phyloP scores from a whole-genome alignment of 2,888 invertebrate species.

The Mantis religiosa region DNA sequence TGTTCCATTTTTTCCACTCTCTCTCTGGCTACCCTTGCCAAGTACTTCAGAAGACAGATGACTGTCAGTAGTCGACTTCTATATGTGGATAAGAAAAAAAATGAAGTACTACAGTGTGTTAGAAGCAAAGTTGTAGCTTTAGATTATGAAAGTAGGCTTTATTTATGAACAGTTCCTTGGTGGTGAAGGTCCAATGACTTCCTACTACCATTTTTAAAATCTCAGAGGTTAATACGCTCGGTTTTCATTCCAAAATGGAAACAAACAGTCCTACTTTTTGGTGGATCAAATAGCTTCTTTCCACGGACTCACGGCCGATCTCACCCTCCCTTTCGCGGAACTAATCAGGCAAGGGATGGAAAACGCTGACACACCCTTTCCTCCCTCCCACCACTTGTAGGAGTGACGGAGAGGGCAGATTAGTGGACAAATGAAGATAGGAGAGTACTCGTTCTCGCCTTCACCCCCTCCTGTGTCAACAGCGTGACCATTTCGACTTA shows the following conservation, averaged over 20 bases:
- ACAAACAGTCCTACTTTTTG: not conserved
- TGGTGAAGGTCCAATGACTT: not conserved
- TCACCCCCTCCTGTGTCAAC: not conserved
- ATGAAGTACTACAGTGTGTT: too few species aligned
- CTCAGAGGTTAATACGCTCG: not conserved
- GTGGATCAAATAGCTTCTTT: not conserved
- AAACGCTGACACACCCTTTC: not conserved
- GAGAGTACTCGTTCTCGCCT: not conserved
- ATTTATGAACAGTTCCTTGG: not conserved
- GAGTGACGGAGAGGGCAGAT: constrained; percentile 8
- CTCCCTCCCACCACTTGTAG: not conserved
- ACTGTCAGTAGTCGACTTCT: too few species aligned
- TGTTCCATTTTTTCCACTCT: too few species aligned
- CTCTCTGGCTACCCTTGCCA: too few species aligned
- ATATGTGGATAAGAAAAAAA: too few species aligned
- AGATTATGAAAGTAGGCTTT: not conserved
- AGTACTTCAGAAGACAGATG: too few species aligned
- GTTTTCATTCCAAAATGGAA: not conserved
- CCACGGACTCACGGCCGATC: not conserved
- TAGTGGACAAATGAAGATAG: constrained; percentile 8
- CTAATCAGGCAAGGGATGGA: not conserved
- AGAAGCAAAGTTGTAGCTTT: not conserved
- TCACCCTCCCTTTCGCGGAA: not conserved
- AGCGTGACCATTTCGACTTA: not conserved
- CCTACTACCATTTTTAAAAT: not conserved